Base-by-base conservation (phyloP, 2,888 invertebrate species). In the Thecocarcelia acutangulata region DNA sequence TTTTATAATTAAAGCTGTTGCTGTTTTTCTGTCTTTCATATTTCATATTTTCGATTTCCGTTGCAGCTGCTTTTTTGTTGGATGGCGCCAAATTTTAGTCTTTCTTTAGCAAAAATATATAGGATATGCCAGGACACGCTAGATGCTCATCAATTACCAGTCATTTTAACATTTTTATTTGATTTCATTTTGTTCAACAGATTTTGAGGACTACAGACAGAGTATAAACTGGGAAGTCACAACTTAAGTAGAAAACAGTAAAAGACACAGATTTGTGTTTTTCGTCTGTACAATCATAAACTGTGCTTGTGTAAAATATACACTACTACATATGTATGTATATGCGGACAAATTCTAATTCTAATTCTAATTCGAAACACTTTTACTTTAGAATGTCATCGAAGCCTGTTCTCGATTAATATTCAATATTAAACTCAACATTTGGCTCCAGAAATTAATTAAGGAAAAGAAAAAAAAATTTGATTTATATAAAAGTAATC, bases 41-140 rank as follows among this genome's bases (percentile, higher is more conserved):
- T 8, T 52, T 69, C 11, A 15, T 44, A 15, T 52, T 64, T 69
- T 75, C 42, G 44, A 68, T 68, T 79, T 63, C 52, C 12, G 58
- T 75, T 64, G 50, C 59, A 72, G 66, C 52, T 64, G 59, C 12
- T 75, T 64, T 72, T 66, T 12, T 66, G 48, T 8, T 66, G 48
- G 13, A 46, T 80, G 72, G 59, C 70, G 75, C 70, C 75, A 80
- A 80, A 70, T 59, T 44, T 59, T 75, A 59, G 19, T 50, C 15
- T 17, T 40, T 48, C 13, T 48, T 33, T 56, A 63, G 52, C 33
- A 74, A 64, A 54, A 46, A 61, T 37, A 15, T 28, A 42, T 73
- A 69, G 63, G 50, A 42, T 64, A 70, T 70, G 50, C 46, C 70
- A 37, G 13, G 58, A 40, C 80, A 81, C 68, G 68, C 70, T 80